phyloP scores from a whole-genome alignment of 2,888 invertebrate species.

The Lithophane socia region DNA sequence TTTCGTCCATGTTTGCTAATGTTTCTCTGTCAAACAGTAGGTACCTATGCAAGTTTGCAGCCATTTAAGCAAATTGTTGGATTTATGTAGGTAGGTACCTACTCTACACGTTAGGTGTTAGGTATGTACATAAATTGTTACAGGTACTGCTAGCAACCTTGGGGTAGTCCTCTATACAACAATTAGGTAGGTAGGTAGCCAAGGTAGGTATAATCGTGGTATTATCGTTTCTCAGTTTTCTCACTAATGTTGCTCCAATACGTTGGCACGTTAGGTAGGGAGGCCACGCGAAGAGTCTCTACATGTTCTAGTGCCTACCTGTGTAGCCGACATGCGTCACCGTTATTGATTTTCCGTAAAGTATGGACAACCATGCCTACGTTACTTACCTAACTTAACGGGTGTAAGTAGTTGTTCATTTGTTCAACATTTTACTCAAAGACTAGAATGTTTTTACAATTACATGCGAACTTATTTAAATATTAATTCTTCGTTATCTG shows the following conservation, averaged over 20 bases:
- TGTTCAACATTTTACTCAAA: not conserved
- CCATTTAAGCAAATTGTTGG: slow-evolving; percentile 20
- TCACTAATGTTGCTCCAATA: no score
- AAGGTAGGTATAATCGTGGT: not conserved
- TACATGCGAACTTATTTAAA: no score
- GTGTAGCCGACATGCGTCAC: not conserved
- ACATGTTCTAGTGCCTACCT: slow-evolving; percentile 1
- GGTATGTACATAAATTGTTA: no score
- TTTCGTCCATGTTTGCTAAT: slow-evolving; percentile 30
- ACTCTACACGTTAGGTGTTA: not conserved
- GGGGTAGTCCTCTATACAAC: not conserved
- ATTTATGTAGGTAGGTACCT: not conserved
- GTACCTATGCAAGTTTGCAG: slow-evolving; percentile 15
- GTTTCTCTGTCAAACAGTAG: slow-evolving; percentile 25
- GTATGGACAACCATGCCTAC: not conserved
- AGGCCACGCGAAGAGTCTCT: not conserved
- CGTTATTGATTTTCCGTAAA: not conserved
- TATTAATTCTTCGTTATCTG: no score
- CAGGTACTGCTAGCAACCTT: slow-evolving; percentile 6
- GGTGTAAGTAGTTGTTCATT: not conserved
- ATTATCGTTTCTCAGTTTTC: not conserved
- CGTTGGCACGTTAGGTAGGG: not conserved
- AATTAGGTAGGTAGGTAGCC: not conserved
- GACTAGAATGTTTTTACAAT: no score
- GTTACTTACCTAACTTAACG: not conserved